These are phyloP conservation scores for Sebastes glaucus DNA, from an alignment of 2,797 vertebrate genomes.

Conservation along the genomic window DNA sequence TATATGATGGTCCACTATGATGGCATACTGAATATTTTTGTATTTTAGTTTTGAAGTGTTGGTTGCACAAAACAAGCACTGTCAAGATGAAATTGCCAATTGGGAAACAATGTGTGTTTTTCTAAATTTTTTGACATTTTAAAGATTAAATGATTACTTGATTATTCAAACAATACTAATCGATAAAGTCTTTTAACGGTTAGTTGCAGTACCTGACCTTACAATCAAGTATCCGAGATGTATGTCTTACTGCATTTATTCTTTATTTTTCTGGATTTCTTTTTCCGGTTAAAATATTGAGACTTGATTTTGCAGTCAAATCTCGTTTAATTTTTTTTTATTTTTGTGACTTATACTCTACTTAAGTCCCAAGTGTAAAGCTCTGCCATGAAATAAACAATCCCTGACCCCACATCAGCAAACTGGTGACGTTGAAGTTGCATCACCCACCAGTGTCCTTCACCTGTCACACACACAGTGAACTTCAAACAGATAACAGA, in stretches of 20 bases:
- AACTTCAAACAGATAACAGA: constrained; percentile 18
- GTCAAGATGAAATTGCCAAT: neutral
- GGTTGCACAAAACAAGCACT: neutral
- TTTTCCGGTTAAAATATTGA: neutral
- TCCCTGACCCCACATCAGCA: neutral
- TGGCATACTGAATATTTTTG: neutral
- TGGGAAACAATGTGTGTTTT: neutral
- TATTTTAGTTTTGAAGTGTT: neutral
- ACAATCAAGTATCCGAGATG: neutral
- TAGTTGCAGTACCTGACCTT: neutral
- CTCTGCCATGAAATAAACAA: neutral
- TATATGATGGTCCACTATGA: neutral
- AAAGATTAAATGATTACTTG: neutral
- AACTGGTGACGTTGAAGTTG: neutral
- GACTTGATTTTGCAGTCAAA: neutral
- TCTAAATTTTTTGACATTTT: neutral
- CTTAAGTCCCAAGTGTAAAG: neutral
- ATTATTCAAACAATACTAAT: neutral
- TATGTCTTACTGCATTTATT: neutral
- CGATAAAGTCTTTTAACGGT: neutral
- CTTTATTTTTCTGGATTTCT: neutral
- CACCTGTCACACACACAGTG: neutral
- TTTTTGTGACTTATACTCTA: neutral
- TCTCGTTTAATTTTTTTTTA: neutral
- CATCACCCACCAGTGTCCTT: constrained; percentile 23